A percentile compares a stretch with the other conserved stretches of the same genome.
Conservation (phyloP, 2,797 vertebrate genomes). For the Sarcophilus harrisii region DNA sequence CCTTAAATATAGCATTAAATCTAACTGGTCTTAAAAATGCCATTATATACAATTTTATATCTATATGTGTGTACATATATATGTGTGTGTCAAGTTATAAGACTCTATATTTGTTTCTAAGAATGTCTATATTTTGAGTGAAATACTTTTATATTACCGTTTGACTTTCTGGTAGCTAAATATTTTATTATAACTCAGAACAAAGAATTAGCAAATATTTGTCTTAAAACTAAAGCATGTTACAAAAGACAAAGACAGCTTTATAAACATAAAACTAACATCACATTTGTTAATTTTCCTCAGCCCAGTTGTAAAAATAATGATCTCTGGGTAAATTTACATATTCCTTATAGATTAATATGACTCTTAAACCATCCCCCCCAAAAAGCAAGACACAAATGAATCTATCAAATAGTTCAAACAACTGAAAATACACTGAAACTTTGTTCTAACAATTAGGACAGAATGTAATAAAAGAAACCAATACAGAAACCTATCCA, state of each 20-base stretch:
- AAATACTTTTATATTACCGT: not conserved
- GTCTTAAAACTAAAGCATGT: not conserved
- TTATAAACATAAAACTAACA: not conserved
- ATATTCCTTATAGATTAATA: not conserved
- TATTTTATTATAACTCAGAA: not conserved
- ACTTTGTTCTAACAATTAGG: not conserved
- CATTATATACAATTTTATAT: not conserved
- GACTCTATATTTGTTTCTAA: not conserved
- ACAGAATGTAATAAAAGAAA: not conserved
- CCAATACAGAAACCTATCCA: not conserved
- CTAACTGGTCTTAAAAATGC: not conserved
- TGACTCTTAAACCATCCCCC: not conserved
- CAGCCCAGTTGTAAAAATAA: not conserved
- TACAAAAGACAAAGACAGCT: not conserved
- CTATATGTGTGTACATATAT: not conserved
- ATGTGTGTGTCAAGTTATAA: not conserved
- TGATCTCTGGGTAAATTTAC: not conserved
- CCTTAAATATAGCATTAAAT: slow-evolving; percentile 9
- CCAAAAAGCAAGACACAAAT: not conserved
- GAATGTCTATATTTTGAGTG: not conserved
- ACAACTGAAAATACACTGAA: not conserved
- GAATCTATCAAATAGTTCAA: not conserved
- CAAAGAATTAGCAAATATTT: not conserved
- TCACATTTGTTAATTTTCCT: not conserved
- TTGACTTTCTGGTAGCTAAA: not conserved